Conservation (phyloP, 2,888 invertebrate genomes). For the Aphidoletes aphidimyza region DNA sequence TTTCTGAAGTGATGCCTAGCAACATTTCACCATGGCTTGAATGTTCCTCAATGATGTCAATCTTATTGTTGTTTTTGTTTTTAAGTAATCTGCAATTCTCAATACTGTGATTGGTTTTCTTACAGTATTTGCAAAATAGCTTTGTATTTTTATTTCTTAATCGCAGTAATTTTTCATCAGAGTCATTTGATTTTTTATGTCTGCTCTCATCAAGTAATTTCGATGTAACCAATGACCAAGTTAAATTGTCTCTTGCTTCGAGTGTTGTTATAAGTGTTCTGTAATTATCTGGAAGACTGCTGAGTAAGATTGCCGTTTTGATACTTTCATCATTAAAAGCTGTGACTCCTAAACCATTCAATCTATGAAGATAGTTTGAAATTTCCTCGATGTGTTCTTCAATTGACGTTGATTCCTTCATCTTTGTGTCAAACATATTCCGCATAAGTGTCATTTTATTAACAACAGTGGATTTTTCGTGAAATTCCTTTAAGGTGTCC, state of each 20-base stretch:
- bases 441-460: constrained; percentile 56
- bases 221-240: neutral
- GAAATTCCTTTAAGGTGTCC: constrained; percentile 53
- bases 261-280: constrained; percentile 57
- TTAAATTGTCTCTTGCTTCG: constrained; percentile 55
- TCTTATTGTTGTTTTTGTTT: neutral
- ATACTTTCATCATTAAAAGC: neutral
- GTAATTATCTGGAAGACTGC: constrained; percentile 45
- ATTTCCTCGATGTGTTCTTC: constrained; percentile 56
- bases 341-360: constrained; percentile 40
- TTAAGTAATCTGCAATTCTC: constrained; percentile 55
- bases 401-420: constrained; percentile 58
- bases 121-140: constrained; percentile 57
- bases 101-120: constrained; percentile 56
- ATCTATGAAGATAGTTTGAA: constrained; percentile 56
- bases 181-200: neutral
- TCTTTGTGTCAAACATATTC: constrained; percentile 56
- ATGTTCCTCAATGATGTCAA: neutral
- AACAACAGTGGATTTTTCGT: neutral
- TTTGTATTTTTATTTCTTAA: neutral
- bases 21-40: neutral
- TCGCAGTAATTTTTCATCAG: neutral
- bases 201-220: neutral
- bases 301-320: neutral
- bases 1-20: neutral